Base-by-base conservation (phyloP, 2,797 vertebrate species). In the Oophaga sylvatica region DNA sequence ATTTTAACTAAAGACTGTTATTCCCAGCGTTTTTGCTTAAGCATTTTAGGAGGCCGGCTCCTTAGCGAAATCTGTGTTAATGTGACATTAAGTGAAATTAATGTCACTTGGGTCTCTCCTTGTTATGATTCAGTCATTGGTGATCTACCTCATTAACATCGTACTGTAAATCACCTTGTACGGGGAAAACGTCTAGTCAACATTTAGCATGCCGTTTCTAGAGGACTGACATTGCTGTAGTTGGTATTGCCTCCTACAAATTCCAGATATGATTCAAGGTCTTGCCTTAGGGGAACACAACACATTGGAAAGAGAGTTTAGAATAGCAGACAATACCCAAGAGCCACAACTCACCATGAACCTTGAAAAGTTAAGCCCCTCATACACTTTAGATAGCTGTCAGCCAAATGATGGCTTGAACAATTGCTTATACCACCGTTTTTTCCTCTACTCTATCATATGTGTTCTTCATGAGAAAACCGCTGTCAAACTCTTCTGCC, bases 1-100 rank as follows among this genome's bases (percentile, higher is more conserved):
- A 76, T 67, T 78, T 78, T 67, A 67, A 67, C 70, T 45, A 63
- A 76, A 53, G 83, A 85, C 73, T 78, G 20, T 65, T 77, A 78
- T 63, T 85, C 67, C 59, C 63, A 79, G 11, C 41, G 6, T 77
- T 85, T 57, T 57, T n/a, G 16, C 22, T 68, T 41, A 22, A 77
- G 8, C 31, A 53, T 85, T 79, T 68, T 79, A 56, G 56, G 7
- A 31, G 20, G 48, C 29, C 77, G 11, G 17, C 57, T 53, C 75
- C 48, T 53, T 77, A 26, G 22, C 12, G 75, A 77, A 48, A 48
- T 45, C 26, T 59, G 45, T 70, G 78, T 63, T 79, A 79, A 79
- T 48, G 75, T 80, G 84, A 86, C 76, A 78, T 57, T 86, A 79
- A 57, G 45, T 17, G 35, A 78, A 76, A 86, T 86, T 70, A 71